Conservation (phyloP, 2,113 vertebrate species). For the Litocranius walleri region DNA sequence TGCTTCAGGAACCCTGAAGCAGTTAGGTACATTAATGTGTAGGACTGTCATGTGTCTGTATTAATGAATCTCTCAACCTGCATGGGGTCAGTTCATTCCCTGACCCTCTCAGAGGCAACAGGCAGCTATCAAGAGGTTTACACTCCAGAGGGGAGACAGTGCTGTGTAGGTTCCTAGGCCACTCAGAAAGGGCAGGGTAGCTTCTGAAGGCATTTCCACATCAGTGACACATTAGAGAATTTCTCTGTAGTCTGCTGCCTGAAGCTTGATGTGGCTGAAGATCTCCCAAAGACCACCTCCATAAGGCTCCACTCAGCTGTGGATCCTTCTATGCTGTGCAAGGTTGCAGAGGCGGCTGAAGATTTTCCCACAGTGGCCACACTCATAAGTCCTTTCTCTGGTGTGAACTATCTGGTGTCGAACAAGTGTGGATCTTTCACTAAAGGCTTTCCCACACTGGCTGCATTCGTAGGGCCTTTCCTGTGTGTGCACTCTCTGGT, state of each 20-base stretch:
- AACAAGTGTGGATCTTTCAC: constrained; percentile 13
- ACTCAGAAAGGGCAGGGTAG: background rate
- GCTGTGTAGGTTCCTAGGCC: background rate
- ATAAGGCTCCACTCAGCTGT: background rate
- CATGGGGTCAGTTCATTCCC: background rate
- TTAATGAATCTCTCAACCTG: background rate
- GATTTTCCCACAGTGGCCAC: background rate
- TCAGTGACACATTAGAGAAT: background rate
- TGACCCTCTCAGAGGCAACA: background rate
- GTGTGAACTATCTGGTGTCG: constrained; percentile 1
- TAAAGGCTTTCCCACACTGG: constrained; percentile 10
- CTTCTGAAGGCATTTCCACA: background rate
- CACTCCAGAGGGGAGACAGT: background rate
- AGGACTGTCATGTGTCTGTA: background rate
- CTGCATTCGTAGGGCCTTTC: background rate
- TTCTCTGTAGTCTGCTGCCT: background rate
- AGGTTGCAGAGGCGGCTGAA: constrained; percentile 26
- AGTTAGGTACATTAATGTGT: background rate
- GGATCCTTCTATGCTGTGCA: constrained; percentile 29
- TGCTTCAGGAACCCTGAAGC: background rate
- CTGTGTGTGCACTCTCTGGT: constrained; percentile 20
- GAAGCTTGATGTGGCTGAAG: background rate
- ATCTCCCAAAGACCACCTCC: background rate
- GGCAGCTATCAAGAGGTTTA: background rate
- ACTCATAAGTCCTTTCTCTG: background rate